phyloP scores from a whole-genome alignment of 2,888 invertebrate species.

The Mamestra brassicae region DNA sequence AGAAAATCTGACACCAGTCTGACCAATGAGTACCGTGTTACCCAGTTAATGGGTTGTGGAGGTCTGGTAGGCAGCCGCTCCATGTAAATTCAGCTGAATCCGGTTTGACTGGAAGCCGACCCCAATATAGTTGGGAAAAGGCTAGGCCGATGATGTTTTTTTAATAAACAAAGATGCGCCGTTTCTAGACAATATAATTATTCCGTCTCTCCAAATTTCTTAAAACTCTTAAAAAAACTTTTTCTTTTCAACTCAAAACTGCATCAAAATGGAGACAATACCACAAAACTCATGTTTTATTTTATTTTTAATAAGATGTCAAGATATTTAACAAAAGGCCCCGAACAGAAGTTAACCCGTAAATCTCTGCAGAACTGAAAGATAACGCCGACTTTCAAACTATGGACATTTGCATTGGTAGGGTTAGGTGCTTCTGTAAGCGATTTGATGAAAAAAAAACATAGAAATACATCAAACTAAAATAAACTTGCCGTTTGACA shows the following conservation, averaged over 20 bases:
- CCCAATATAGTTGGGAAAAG: no score
- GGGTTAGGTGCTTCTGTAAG: conserved; percentile 41
- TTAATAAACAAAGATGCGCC: no score
- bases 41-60: no score
- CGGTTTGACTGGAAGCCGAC: no score
- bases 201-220: not conserved
- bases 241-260: conserved; percentile 17
- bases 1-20: no score
- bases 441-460: not conserved
- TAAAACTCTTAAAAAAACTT: not conserved
- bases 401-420: conserved; percentile 68
- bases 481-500: no score
- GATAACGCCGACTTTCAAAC: conserved; percentile 69
- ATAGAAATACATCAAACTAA: no score
- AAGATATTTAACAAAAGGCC: conserved; percentile 60
- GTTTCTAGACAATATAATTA: no score
- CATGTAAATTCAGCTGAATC: no score
- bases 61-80: no score
- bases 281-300: conserved; percentile 40
- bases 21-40: no score
- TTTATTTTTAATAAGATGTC: conserved; percentile 55
- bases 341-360: conserved; percentile 63
- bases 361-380: conserved; percentile 70
- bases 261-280: conserved; percentile 46
- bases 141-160: no score